Evolutionary conservation across 2,888 invertebrate species (phyloP).

Genomic region (Tiliacea aurago): DNA sequence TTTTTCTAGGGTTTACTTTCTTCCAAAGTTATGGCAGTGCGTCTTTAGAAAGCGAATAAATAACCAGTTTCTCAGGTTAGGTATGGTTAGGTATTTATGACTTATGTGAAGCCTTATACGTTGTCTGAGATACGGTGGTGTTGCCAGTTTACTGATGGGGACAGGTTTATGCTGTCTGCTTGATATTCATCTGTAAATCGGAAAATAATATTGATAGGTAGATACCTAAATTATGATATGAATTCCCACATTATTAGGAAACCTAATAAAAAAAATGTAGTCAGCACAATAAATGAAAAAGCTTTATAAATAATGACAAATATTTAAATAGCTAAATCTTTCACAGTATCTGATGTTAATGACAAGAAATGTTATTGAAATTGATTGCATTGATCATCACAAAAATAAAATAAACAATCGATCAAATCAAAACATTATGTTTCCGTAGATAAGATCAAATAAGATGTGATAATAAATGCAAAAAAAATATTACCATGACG

Average conservation of each 20-base stretch:
- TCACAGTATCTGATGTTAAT: background rate
- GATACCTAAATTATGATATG: no score
- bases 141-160: background rate
- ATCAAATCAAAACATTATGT: slow-evolving; percentile 12
- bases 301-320: background rate
- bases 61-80: slow-evolving; percentile 36
- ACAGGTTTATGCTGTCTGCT: background rate
- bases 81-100: slow-evolving; percentile 13
- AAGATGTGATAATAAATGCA: background rate
- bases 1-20: slow-evolving; percentile 13
- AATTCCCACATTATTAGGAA: no score
- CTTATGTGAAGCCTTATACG: slow-evolving; percentile 19
- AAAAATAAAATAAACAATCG: slow-evolving; percentile 35
- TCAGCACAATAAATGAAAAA: background rate
- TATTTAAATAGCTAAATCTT: background rate
- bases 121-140: background rate
- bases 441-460: background rate
- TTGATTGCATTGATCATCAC: background rate
- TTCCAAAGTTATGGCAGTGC: background rate
- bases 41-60: slow-evolving; percentile 37
- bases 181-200: background rate
- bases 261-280: no score
- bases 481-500: slow-evolving; percentile 1
- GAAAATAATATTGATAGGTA: no score
- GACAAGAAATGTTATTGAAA: background rate